Evolutionary conservation across 2,888 invertebrate species (phyloP).

Genomic region (Ochlodes sylvanus): DNA sequence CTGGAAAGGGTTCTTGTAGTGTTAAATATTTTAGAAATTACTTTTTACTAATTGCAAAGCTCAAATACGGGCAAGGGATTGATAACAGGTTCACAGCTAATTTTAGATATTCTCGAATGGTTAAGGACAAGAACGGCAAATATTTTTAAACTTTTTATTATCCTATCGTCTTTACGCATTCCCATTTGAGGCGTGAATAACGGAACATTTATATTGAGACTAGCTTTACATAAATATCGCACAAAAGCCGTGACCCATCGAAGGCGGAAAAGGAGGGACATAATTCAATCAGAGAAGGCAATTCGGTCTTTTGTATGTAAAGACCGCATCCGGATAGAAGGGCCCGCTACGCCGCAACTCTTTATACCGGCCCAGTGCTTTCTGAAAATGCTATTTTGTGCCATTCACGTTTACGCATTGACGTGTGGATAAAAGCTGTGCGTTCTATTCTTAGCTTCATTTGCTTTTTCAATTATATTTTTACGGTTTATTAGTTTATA

Average conservation of each 20-base stretch:
- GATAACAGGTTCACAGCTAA: no score
- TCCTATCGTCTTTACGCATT: slow-evolving; percentile 19
- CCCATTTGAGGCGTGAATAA: slow-evolving; percentile 32
- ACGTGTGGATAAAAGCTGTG: neutral
- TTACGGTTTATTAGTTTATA: neutral
- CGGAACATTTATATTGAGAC: slow-evolving; percentile 35
- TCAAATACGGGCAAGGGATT: no score
- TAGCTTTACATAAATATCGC: slow-evolving; percentile 60
- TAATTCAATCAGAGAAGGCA: slow-evolving; percentile 78
- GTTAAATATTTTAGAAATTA: no score
- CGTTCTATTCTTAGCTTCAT: neutral
- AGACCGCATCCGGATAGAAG: slow-evolving; percentile 69
- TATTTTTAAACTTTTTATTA: no score
- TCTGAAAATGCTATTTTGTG: slow-evolving; percentile 43
- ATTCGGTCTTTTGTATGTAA: slow-evolving; percentile 80
- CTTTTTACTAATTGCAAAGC: no score
- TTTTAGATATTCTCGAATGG: no score
- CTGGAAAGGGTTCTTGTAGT: no score
- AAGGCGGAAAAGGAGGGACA: slow-evolving; percentile 63
- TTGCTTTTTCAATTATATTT: neutral
- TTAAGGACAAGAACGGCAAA: no score
- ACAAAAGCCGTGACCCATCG: slow-evolving; percentile 63
- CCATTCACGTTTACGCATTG: slow-evolving; percentile 26
- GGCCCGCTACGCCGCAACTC: slow-evolving; percentile 47
- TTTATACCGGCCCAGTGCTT: slow-evolving; percentile 39